Evolutionary conservation across 2,113 vertebrate genomes (phyloP), one percentile per base, ranked within the genome.

Genomic region (Takifugu flavidus): DNA sequence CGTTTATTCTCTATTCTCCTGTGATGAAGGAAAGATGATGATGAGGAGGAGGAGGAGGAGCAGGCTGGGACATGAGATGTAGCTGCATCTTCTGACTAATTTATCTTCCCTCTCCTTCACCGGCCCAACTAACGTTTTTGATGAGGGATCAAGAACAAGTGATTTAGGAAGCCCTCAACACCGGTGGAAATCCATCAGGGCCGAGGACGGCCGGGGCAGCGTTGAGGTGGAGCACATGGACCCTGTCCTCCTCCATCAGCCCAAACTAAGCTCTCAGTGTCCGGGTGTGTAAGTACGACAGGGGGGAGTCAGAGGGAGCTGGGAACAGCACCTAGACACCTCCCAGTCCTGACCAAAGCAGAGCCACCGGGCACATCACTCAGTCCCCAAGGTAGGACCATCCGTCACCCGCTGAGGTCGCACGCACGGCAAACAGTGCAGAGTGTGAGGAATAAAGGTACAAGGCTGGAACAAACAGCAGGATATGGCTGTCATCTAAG

Each of bases 241-340:
- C 86, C 78, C 82, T 3, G 49, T 0, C 60, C 86, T 89, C 79
- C 72, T 91, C 85, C 76, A 84, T 90, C 86, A 89, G 60, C 53
- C 55, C 13, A 67, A 50, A 69, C 65, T 52, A 56, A 69, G 72
- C 59, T 56, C 69, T 3, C 7, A 47, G 64, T 70, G 71, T 62
- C 53, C 1, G 28, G 50, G 47, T n/a, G 15, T 34, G 70, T 69
- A 50, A 26, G 57, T 51, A 61, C 29, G n/a, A 76, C 45, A 15
- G 45, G 62, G 65, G 20, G 68, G 62, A 70, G 74, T 56, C 13
- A 13, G 51, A 58, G 60, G 8, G n/a, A 63, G 59, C 55, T 49
- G 57, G 56, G 70, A 75, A 56, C 79, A 63, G 77, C 76, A 50
- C 52, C 49, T 12, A 13, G 55, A 56, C 67, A 8, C 25, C 83